Base-by-base conservation (phyloP, 2,113 vertebrate genomes). In the Mystacornis crossleyi region DNA sequence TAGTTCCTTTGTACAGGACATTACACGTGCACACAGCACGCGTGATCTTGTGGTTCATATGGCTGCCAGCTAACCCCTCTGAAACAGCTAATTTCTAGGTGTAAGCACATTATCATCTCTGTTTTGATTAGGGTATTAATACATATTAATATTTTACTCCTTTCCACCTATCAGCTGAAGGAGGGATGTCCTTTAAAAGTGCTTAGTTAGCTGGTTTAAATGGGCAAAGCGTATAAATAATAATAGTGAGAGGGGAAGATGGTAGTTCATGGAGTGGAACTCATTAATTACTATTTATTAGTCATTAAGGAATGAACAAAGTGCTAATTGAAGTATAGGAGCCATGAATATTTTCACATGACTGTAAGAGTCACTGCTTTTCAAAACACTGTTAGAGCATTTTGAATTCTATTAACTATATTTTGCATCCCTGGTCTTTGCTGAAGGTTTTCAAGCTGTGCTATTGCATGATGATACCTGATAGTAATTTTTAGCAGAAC, bases 201-300 rank as follows among this genome's bases (percentile, higher is more conserved):
- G 20, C 62, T 89, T 54, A 65, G 28, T 73, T 89, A 86, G 61
- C 61, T 57, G 45, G 16, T 57, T 94, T 92, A 86, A 92, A 90
- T 84, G 40, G 43, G 60, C 55, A 48, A 89, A 79, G 23, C 3
- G 0, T 83, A 51, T 74, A 89, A 96, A 86, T 92, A 96, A 85
- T 91, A 91, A 85, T 88, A 80, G 60, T 14, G 66, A 81, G 69
- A 58, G 36, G 10, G 25, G 61, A 78, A 90, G 66, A 57, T 18
- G n/a, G 72, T 86, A 90, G 67, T 86, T 33, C 8, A 20, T 81
- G 33, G 82, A 94, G 69, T 86, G 40, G 80, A 97, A 92, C 82
- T 86, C 86, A 82, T 93, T 94, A 93, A 92, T 96, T 94, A 66
- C 72, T 94, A 70, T 71, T 90, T 92, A 93, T 92, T 94, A 86